phyloP scores from a whole-genome alignment of 2,888 invertebrate species.

The Caradrina clavipalpis region DNA sequence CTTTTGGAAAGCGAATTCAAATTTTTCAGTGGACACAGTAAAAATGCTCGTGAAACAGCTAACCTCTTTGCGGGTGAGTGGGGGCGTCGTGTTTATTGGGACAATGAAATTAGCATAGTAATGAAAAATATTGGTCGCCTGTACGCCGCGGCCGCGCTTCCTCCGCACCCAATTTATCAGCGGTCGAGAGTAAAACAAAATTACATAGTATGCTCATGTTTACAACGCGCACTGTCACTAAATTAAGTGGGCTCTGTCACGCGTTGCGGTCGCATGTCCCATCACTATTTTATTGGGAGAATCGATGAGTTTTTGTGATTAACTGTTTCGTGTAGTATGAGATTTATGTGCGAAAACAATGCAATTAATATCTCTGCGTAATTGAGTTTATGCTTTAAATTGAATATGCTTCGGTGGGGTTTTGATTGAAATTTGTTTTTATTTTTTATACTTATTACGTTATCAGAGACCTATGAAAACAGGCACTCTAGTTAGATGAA shows the following conservation, averaged over 20 bases:
- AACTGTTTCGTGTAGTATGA: conserved; percentile 33
- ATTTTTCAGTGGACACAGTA: conserved; percentile 85
- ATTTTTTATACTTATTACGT: neutral
- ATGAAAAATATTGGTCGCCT: conserved; percentile 89
- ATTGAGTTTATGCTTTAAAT: conserved; percentile 27
- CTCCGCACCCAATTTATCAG: conserved; percentile 80
- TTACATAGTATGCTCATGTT: conserved; percentile 70
- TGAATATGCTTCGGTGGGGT: conserved; percentile 14
- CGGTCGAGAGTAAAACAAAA: conserved; percentile 76
- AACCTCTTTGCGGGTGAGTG: conserved; percentile 85
- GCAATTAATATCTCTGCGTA: conserved; percentile 28
- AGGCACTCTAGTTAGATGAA: conserved; percentile 27
- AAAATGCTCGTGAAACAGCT: conserved; percentile 84
- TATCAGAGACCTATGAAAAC: conserved; percentile 15
- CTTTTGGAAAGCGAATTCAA: conserved; percentile 85
- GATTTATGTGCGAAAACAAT: conserved; percentile 50
- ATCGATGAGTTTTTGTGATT: conserved; percentile 58
- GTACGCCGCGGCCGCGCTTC: conserved; percentile 70
- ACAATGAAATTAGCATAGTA: conserved; percentile 90
- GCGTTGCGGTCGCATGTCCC: conserved; percentile 60
- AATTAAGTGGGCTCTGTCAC: conserved; percentile 70
- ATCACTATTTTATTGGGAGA: conserved; percentile 57
- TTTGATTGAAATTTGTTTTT: neutral
- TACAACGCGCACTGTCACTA: conserved; percentile 66
- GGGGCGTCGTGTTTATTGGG: conserved; percentile 86